Evolutionary conservation across 2,888 invertebrate genomes (phyloP).

Genomic region (Noctuana brunneofusca): DNA sequence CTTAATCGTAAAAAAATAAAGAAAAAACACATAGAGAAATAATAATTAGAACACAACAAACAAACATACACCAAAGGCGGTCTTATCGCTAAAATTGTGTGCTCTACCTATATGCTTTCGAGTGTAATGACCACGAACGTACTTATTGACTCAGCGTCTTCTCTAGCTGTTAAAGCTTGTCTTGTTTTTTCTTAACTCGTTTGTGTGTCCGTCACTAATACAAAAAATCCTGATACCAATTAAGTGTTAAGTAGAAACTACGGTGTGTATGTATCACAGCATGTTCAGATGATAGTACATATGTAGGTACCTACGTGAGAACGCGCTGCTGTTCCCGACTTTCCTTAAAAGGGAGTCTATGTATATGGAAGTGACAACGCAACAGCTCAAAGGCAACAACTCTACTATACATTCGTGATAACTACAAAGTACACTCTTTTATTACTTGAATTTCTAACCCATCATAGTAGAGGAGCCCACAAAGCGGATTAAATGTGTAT

Average conservation of each 20-base stretch:
- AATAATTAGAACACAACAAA: no score
- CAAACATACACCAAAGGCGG: no score
- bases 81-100: no score
- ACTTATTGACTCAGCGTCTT: not conserved
- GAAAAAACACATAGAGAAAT: no score
- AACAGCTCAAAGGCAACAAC: slow-evolving; percentile 36
- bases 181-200: not conserved
- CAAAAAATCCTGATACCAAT: slow-evolving; percentile 22
- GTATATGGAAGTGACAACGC: slow-evolving; percentile 57
- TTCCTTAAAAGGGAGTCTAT: slow-evolving; percentile 58
- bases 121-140: not conserved
- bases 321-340: slow-evolving; percentile 53
- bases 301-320: slow-evolving; percentile 60
- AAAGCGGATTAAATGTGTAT: no score
- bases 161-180: slow-evolving; percentile 1
- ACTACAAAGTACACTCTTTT: not conserved
- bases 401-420: not conserved
- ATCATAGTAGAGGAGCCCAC: no score
- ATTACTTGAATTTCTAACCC: not conserved
- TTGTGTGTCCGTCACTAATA: not conserved
- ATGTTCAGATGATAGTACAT: slow-evolving; percentile 13
- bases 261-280: slow-evolving; percentile 6
- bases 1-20: no score
- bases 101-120: no score
- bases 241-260: slow-evolving; percentile 24